Base-by-base conservation (phyloP, 2,888 invertebrate genomes). In the Mycogona germanica region DNA sequence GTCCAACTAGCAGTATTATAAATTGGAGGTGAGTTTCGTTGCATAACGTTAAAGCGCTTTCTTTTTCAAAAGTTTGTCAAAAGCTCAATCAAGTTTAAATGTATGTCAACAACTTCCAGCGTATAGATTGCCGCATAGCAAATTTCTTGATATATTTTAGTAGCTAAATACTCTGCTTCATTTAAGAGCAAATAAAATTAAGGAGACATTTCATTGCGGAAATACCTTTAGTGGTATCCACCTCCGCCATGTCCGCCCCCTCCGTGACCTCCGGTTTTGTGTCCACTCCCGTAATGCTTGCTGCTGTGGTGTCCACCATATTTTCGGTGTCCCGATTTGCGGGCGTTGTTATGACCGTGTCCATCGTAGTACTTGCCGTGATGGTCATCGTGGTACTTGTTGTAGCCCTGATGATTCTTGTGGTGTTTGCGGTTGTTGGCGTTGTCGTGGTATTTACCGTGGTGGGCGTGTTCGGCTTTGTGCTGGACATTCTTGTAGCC, bases 401-500 rank as follows among this genome's bases (percentile, higher is more conserved):
- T 44, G 38, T 53, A 40, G 21, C 52, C 55, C 7, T 49, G 30
- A 35, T 57, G 57, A 38, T 46, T 55, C 30, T 55, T 42, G 40
- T 57, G 55, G 38, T 57, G 51, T 29, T 55, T 55, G 9, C 50
- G 37, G 45, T 57, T 57, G 30, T 50, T 41, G 45, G 26, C 46
- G 40, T 57, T 57, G 53, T 57, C 57, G 48, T 57, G 57, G 58
- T 73, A 79, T 55, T 77, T 75, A 23, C 73, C 72, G 49, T 75
- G 71, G 47, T 79, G 23, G 76, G 73, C 64, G 77, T 75, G 25
- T 57, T 78, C 75, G 21, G 73, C 74, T 41, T 75, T 73, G 66
- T 78, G 76, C 6, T 57, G 51, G 2, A 48, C 51, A 17, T 76
- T 78, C 40, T 72, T 71, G 58, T 85, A 80, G 37, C 82, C 82